Evolutionary conservation across 2,797 vertebrate species (phyloP), one percentile per base, ranked within the genome.

Genomic region (Aeoliscus strigatus): DNA sequence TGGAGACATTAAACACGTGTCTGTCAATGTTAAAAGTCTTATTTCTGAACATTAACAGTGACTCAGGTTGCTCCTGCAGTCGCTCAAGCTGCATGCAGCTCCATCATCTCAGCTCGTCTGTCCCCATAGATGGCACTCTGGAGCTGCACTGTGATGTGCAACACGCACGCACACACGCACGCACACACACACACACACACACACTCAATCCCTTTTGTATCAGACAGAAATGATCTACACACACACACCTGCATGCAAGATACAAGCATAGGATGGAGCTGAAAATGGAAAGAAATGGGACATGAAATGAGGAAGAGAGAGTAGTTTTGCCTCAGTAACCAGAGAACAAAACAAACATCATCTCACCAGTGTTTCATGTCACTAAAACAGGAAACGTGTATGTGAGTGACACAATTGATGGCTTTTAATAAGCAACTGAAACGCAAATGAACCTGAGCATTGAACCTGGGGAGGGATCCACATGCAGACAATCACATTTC

Each of bases 121-220:
- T 47, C 72, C 70, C 82, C 48, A 64, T 75, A 84, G 81, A 78
- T 73, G 85, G 82, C 81, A 78, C 67, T 68, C 42, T 76, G 23
- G 80, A 81, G 81, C 77, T 50, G 37, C 57, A 61, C 32, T 31
- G 60, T 36, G 40, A 44, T 25, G 7, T 23, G 21, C 21, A 8
- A 23, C n/a, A n/a, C n/a, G 21, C 8, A 8, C 21, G 21, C 21
- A 8, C 8, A 30, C 43, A 44, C 51, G 39, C 44, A 52, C 31
- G 48, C 16, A 43, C 35, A 27, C 30, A 31, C 4, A 18, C 27
- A 28, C 14, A 24, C 41, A 39, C 51, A 39, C 42, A 48, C 39
- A 50, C 13, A 51, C 29, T 31, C 31, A 37, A 4, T 18, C 38
- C 24, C 14, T 13, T 27, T 33, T n/a, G n/a, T n/a, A n/a, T n/a